Evolutionary conservation across 2,797 vertebrate species (phyloP).

Genomic region (Eptatretus atami): DNA sequence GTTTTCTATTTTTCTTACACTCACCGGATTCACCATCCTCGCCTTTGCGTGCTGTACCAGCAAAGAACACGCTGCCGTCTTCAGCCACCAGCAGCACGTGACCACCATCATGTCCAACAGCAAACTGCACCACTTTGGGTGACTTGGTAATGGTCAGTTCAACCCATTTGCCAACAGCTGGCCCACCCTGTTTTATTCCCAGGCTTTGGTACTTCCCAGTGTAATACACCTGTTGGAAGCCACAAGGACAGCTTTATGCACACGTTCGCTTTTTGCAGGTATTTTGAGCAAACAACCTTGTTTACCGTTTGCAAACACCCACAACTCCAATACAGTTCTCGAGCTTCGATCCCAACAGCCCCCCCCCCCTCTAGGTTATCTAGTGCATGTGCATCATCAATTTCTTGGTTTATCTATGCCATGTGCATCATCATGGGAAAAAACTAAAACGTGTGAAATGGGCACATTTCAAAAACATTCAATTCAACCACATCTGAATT

Average conservation of each 20-base stretch:
- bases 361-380: too few relatives aligned
- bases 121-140: slow-evolving; percentile 83
- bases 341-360: too few relatives aligned
- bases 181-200: slow-evolving; percentile 92
- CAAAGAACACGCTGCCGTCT: slow-evolving; percentile 90
- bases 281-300: too few relatives aligned
- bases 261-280: too few relatives aligned
- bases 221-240: slow-evolving; percentile 45
- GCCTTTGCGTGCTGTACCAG: slow-evolving; percentile 88
- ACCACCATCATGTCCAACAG: slow-evolving; percentile 83
- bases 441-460: too few relatives aligned
- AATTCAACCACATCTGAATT: too few relatives aligned
- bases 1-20: slow-evolving; percentile 7
- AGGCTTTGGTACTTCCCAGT: slow-evolving; percentile 97
- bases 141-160: slow-evolving; percentile 87
- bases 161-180: slow-evolving; percentile 87
- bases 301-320: too few relatives aligned
- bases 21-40: slow-evolving; percentile 94
- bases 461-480: too few relatives aligned
- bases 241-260: neutral
- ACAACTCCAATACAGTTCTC: too few relatives aligned
- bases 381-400: too few relatives aligned
- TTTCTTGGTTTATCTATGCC: too few relatives aligned
- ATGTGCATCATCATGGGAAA: too few relatives aligned
- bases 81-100: slow-evolving; percentile 82